Percentiles rank a stretch among this genome's conserved stretches.
These are phyloP conservation scores for Octomys mimax DNA, from an alignment of 2,797 vertebrate genomes.

Conservation along the genomic window DNA sequence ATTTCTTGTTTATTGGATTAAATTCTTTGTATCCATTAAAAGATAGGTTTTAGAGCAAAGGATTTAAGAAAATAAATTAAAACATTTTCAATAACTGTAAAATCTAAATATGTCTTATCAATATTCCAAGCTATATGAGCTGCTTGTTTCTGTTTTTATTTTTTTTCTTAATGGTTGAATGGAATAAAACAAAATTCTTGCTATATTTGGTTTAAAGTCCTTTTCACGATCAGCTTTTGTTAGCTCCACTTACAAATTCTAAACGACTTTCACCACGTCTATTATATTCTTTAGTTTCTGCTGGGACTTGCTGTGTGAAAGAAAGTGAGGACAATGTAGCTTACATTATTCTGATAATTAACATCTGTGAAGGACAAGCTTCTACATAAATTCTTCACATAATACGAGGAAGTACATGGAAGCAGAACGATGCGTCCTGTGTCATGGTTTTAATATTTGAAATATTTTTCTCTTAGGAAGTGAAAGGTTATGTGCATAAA, in stretches of 20 bases:
- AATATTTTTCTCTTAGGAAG: slow-evolving; percentile 45
- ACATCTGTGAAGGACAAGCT: slow-evolving; percentile 77
- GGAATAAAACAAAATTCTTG: slow-evolving; percentile 57
- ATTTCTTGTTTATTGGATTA: slow-evolving; percentile 42
- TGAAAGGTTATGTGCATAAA: slow-evolving; percentile 47
- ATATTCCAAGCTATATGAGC: background rate
- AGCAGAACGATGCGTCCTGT: background rate
- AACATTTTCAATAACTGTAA: slow-evolving; percentile 12
- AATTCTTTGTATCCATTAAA: background rate
- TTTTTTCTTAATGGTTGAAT: slow-evolving; percentile 41
- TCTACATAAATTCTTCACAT: slow-evolving; percentile 61
- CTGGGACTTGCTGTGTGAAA: slow-evolving; percentile 74
- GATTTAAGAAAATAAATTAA: slow-evolving; percentile 31
- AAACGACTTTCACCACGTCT: slow-evolving; percentile 49
- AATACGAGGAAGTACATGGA: background rate
- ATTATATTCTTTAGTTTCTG: slow-evolving; percentile 59
- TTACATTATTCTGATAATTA: slow-evolving; percentile 71
- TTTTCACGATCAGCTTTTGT: slow-evolving; percentile 54
- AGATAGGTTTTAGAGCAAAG: slow-evolving; percentile 37
- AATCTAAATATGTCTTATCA: background rate
- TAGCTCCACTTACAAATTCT: slow-evolving; percentile 61
- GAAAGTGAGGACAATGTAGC: slow-evolving; percentile 55
- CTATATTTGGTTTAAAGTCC: slow-evolving; percentile 56
- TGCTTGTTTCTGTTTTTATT: background rate
- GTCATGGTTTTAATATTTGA: slow-evolving; percentile 57